phyloP scores from a whole-genome alignment of 1,140 invertebrate genomes.

The Ganaspis sp. region DNA sequence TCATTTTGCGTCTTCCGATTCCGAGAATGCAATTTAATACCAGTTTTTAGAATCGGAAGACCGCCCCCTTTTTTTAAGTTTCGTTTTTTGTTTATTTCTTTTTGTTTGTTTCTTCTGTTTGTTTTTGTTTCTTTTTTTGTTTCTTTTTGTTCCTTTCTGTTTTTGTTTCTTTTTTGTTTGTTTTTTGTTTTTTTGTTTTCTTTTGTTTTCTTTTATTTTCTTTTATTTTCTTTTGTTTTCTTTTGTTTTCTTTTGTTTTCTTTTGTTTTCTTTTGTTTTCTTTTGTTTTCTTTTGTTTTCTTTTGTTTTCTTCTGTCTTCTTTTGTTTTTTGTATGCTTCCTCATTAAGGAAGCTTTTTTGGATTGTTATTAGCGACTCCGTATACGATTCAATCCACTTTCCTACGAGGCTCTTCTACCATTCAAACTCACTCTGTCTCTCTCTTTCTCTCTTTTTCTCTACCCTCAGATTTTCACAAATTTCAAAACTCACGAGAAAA shows the following conservation, averaged over 20 bases:
- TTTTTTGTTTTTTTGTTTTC: conserved; percentile 33
- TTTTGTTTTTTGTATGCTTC: no score
- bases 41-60: conserved; percentile 26
- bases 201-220: no score
- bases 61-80: conserved; percentile 39
- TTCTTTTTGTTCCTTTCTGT: no score
- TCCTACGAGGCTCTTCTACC: conserved; percentile 37
- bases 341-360: no score
- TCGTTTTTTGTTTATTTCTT: conserved; percentile 34
- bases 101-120: no score
- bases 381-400: conserved; percentile 59
- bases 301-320: no score
- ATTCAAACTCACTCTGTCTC: conserved; percentile 52
- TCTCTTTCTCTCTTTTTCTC: conserved; percentile 46
- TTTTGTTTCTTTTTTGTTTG: conserved; percentile 47
- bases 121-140: no score
- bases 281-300: no score
- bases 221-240: no score
- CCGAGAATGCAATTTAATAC: not conserved
- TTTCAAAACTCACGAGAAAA: conserved; percentile 50
- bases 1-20: conserved; percentile 14
- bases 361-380: conserved; percentile 53
- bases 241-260: no score
- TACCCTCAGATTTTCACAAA: conserved; percentile 52
- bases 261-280: no score